Conservation (phyloP, 2,797 vertebrate genomes). For the Bryconaethiops microstoma region DNA sequence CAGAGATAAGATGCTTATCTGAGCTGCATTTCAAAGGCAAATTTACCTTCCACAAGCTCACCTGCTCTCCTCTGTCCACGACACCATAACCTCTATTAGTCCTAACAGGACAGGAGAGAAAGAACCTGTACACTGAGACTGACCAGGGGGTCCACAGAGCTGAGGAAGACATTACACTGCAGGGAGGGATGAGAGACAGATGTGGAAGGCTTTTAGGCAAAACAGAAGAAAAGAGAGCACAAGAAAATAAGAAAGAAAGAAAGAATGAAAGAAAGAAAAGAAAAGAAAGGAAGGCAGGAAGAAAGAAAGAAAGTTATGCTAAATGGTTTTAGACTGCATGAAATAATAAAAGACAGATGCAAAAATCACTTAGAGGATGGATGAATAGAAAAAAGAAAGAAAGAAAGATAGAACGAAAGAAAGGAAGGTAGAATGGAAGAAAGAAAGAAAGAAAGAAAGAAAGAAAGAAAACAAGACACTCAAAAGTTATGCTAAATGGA, state of each 20-base stretch:
- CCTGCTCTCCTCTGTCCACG: conserved; percentile 43
- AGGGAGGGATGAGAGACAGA: not conserved
- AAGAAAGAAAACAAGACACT: conserved; percentile 5
- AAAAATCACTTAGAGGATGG: too few relatives aligned
- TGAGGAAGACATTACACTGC: conserved; percentile 4
- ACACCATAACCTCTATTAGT: conserved; percentile 36
- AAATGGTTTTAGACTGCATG: too few relatives aligned
- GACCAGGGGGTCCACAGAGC: conserved; percentile 17
- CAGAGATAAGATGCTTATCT: conserved; percentile 60
- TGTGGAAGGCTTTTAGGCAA: not conserved
- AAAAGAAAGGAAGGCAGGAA: not conserved
- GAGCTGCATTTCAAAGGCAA: conserved; percentile 57
- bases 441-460: not conserved
- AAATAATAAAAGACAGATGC: not conserved
- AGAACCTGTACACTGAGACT: conserved; percentile 43
- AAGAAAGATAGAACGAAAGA: not conserved
- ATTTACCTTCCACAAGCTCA: conserved; percentile 61
- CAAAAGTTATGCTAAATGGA: too few relatives aligned
- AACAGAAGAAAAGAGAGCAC: not conserved
- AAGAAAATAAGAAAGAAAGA: conserved; percentile 13
- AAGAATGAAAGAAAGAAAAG: not conserved
- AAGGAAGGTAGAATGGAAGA: not conserved
- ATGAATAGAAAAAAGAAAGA: not conserved
- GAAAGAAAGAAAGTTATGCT: too few relatives aligned
- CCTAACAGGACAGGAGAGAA: conserved; percentile 51